Evolutionary conservation across 2,113 vertebrate genomes (phyloP), one percentile per base, ranked within the genome.

Genomic region (Malurus elegans): DNA sequence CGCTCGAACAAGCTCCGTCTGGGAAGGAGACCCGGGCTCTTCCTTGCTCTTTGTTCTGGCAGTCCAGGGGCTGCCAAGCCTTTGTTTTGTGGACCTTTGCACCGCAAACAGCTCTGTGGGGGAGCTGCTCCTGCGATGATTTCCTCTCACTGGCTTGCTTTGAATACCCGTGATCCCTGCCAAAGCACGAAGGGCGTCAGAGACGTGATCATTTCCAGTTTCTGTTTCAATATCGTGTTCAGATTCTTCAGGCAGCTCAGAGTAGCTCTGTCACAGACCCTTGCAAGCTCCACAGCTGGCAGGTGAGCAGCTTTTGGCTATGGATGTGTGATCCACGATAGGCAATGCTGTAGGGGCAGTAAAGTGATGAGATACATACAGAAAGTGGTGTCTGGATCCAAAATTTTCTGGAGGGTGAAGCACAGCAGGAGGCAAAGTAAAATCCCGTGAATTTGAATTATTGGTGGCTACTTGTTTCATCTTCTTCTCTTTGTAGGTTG

Each of bases 21-120:
- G 38, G 0, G 0, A 67, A 26, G 71, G 60, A 36, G 21, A 56
- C 4, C 48, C 0, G 0, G 1, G 44, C n/a, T 60, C 17, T 56
- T 92, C 71, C 47, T 66, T 0, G 0, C 14, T 34, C 25, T 84
- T 82, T 44, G 25, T 71, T 70, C 61, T 69, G 57, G 31, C 34
- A 74, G 13, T 24, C 32, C 1, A 19, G 5, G 18, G 12, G 14
- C 67, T 79, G 76, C 60, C 83, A 60, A 40, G 12, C 26, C 67
- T 92, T 92, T 92, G 44, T 75, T 65, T 40, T 10, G 3, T 40
- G 36, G 79, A 86, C 73, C n/a, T 93, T 88, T 79, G 76, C 56
- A 67, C 76, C 51, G 34, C 25, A 86, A 94, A 62, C 24, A 76
- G 8, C 50, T 61, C 74, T 24, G 0, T 24, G 21, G 69, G 34